These are phyloP conservation scores for Zophobas morio DNA, from an alignment of 1,140 invertebrate species.

Conservation along the genomic window DNA sequence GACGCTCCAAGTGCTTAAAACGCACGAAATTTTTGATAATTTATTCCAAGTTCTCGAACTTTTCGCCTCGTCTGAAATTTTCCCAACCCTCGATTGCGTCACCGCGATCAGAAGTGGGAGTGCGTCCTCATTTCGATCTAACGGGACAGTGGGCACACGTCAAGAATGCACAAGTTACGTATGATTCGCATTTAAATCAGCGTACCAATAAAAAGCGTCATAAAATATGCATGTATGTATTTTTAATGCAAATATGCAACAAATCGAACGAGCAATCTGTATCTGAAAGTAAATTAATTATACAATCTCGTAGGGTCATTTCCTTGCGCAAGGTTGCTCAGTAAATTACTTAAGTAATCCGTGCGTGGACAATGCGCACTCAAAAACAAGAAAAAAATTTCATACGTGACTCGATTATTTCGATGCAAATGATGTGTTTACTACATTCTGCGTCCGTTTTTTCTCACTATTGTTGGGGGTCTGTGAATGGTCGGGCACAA, in stretches of 20 bases:
- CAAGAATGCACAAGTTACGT: not conserved
- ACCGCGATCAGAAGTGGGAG: no score
- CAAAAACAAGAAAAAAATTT: not conserved
- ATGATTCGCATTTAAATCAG: not conserved
- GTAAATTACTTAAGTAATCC: not conserved
- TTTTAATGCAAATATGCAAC: not conserved
- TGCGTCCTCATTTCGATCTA: not conserved
- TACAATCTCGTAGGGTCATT: not conserved
- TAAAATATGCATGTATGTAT: no score
- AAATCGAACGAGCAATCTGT: not conserved
- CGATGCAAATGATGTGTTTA: conserved; percentile 31
- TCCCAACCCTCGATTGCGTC: not conserved
- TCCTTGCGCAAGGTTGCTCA: conserved; percentile 4
- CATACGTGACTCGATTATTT: not conserved
- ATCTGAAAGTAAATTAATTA: conserved; percentile 7
- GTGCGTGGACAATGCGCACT: not conserved
- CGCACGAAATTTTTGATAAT: no score
- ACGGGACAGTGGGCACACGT: not conserved
- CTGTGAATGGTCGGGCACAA: conserved; percentile 35
- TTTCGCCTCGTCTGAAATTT: no score
- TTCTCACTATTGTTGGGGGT: conserved; percentile 27
- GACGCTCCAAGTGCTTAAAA: no score
- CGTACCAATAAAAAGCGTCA: no score
- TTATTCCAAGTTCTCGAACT: no score
- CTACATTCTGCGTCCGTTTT: conserved; percentile 22